phyloP scores from a whole-genome alignment of 1,140 invertebrate genomes.

The Homarus americanus region DNA sequence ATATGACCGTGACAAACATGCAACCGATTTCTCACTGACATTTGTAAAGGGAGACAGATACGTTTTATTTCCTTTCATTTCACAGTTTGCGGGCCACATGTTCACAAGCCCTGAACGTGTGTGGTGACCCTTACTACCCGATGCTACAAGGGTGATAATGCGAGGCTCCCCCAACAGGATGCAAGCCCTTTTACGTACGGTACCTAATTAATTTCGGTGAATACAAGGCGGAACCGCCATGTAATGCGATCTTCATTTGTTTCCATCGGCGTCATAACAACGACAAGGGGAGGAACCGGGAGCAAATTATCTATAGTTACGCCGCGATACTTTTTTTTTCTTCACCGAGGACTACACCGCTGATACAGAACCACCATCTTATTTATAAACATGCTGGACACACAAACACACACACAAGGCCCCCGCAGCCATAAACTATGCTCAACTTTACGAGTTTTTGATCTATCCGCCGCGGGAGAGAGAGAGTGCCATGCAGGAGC shows the following conservation, averaged over 20 bases:
- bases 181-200: neutral
- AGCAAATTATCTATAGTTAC: conserved; percentile 24
- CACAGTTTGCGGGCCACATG: conserved; percentile 20
- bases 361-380: no score
- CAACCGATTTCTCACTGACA: conserved; percentile 52
- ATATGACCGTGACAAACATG: conserved; percentile 55
- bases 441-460: no score
- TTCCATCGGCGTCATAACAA: conserved; percentile 60
- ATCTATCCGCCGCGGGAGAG: no score
- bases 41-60: conserved; percentile 59
- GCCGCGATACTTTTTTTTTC: neutral
- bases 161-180: neutral
- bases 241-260: conserved; percentile 70
- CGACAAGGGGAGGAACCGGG: conserved; percentile 35
- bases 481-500: no score
- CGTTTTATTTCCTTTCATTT: conserved; percentile 57
- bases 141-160: neutral
- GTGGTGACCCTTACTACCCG: neutral
- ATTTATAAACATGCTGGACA: no score
- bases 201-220: conserved; percentile 59
- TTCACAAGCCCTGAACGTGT: neutral
- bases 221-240: conserved; percentile 60
- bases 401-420: no score
- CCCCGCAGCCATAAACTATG: no score
- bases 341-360: no score